phyloP scores from a whole-genome alignment of 2,888 invertebrate genomes.

The Ganaspis brasiliensis region DNA sequence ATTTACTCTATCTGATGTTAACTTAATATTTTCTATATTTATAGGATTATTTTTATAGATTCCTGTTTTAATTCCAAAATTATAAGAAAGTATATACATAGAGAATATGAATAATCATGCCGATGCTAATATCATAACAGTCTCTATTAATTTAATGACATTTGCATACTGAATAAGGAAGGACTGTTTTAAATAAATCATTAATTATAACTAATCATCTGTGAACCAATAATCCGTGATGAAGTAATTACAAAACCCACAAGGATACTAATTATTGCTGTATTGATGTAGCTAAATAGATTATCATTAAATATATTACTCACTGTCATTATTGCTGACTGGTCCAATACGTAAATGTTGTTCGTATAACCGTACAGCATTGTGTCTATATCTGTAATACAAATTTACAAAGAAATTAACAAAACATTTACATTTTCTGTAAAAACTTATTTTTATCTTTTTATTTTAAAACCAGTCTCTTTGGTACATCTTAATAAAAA shows the following conservation, averaged over 20 bases:
- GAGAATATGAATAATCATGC: not conserved
- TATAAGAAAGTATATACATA: no score
- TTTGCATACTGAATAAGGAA: not conserved
- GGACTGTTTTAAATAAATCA: not conserved
- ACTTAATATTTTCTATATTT: not conserved
- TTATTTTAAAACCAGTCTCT: no score
- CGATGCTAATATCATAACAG: not conserved
- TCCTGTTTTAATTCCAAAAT: no score
- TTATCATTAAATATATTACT: slow-evolving; percentile 55
- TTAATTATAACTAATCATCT: not conserved
- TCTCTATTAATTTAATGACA: not conserved
- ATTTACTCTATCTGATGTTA: no score
- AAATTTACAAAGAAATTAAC: slow-evolving; percentile 4
- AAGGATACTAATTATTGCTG: not conserved
- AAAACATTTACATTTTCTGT: not conserved
- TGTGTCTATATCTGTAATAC: slow-evolving; percentile 77
- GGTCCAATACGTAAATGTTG: slow-evolving; percentile 78
- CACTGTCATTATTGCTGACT: slow-evolving; percentile 77
- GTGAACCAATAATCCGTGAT: not conserved
- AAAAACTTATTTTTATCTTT: not conserved
- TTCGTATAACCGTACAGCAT: slow-evolving; percentile 79
- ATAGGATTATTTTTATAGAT: no score
- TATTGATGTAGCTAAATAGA: not conserved
- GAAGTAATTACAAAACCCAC: not conserved
- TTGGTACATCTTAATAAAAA: no score